A percentile compares a stretch with the other conserved stretches of the same genome.
These are phyloP conservation scores for Tetragonisca angustula DNA, from an alignment of 2,888 invertebrate species.

Conservation along the genomic window DNA sequence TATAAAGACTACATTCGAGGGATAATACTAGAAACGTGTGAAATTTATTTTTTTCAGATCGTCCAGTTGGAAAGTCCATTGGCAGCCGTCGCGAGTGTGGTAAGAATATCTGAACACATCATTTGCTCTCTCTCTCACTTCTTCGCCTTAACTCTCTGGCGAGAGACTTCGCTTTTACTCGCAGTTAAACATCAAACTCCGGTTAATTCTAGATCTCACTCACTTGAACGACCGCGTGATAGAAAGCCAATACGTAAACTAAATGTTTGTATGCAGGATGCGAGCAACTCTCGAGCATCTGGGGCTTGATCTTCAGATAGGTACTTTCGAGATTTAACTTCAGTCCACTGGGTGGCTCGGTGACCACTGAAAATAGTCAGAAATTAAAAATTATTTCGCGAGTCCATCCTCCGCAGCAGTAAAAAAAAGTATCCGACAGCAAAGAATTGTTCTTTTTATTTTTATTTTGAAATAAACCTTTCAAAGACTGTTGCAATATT, in stretches of 20 bases:
- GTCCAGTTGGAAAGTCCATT: too few species aligned
- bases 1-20: too few species aligned
- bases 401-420: too few species aligned
- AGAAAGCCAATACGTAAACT: constrained; percentile 95
- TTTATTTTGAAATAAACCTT: constrained; percentile 85
- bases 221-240: constrained; percentile 96
- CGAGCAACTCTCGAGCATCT: constrained; percentile 89
- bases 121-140: too few species aligned
- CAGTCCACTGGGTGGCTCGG: constrained; percentile 95
- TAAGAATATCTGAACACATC: too few species aligned
- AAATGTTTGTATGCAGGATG: constrained; percentile 93
- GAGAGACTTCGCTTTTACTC: not conserved
- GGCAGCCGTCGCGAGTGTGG: too few species aligned
- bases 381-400: not conserved
- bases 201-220: constrained; percentile 30
- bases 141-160: too few species aligned
- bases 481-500: constrained; percentile 92
- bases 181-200: not conserved
- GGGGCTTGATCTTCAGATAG: constrained; percentile 93
- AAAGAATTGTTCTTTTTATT: not conserved
- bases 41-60: too few species aligned
- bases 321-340: constrained; percentile 95
- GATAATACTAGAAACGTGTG: too few species aligned
- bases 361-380: constrained; percentile 89
- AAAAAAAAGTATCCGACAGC: not conserved